Evolutionary conservation across 2,888 invertebrate species (phyloP).

Genomic region (Mesopsocus fuscifrons): DNA sequence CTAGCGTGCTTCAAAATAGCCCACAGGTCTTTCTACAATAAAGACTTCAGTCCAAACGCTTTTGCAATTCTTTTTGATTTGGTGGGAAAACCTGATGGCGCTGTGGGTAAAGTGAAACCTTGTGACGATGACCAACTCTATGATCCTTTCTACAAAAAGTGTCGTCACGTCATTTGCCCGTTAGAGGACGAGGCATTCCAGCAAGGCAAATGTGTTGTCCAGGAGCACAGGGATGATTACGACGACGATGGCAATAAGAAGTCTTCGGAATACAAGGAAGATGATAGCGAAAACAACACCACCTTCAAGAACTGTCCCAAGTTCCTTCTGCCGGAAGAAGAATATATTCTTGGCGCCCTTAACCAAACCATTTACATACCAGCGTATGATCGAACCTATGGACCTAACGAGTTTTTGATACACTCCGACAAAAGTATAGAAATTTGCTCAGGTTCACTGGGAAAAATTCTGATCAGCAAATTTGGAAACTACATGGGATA

Average conservation of each 20-base stretch:
- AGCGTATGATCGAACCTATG: slow-evolving; percentile 21
- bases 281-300: slow-evolving; percentile 11
- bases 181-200: slow-evolving; percentile 19
- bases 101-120: slow-evolving; percentile 21
- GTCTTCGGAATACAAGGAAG: slow-evolving; percentile 5
- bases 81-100: slow-evolving; percentile 18
- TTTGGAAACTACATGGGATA: slow-evolving; percentile 24
- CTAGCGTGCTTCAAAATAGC: slow-evolving; percentile 16
- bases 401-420: slow-evolving; percentile 21
- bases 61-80: slow-evolving; percentile 27
- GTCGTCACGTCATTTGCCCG: slow-evolving; percentile 24
- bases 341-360: slow-evolving; percentile 20
- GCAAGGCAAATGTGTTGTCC: slow-evolving; percentile 17
- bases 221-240: slow-evolving; percentile 12
- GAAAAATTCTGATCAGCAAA: slow-evolving; percentile 22
- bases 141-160: slow-evolving; percentile 27
- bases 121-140: slow-evolving; percentile 23
- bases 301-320: slow-evolving; percentile 22
- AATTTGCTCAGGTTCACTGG: slow-evolving; percentile 21
- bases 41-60: slow-evolving; percentile 23
- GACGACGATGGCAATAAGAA: neutral
- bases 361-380: slow-evolving; percentile 23
- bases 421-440: slow-evolving; percentile 22
- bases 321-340: slow-evolving; percentile 22
- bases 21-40: slow-evolving; percentile 19